Base-by-base conservation (phyloP, 30 jellyfish, hydroid and myxozoan genomes). In the Nemopilema nomurai region DNA sequence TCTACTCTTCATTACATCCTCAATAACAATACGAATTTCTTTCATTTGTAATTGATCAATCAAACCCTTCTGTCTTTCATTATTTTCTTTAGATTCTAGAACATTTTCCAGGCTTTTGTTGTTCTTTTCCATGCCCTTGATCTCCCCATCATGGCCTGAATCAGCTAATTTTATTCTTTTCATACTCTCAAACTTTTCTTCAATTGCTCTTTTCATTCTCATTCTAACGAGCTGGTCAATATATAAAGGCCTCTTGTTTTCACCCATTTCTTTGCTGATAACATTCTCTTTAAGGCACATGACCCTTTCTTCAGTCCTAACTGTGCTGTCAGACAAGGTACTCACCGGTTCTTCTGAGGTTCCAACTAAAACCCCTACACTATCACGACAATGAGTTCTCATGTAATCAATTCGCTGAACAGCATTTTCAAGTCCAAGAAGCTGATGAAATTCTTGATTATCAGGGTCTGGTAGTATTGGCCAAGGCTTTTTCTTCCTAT, bases 401-500 rank as follows among this genome's bases (percentile, higher is more conserved):
- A 41, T 3, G 13, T 13, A 41, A 13, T 13, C 13, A 3, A 41
- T 41, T 41, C 57, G 57, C 57, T 49, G 50, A 32, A 73, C 69
- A 31, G 51, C 83, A 19, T 9, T 51, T 31, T 83, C 91, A n/a
- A 83, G 79, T 23, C 91, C 91, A 32, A 83, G 29, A 28, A 16
- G 28, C 73, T 52, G 50, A 20, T 70, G n/a, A 21, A 83, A 83
- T 50, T 70, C 74, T 31, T 57, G 79, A 53, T 83, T 71, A 27
- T 53, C 70, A 22, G 25, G 70, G 21, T 73, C 78, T 0, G 91
- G 91, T 6, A 71, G 74, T 18, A 83, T 62, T n/a, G 63, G 8
- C 72, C 82, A 76, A 1, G n/a, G 1, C 69, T 33, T 62, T 0
- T 49, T 52, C 22, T 52, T 73, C 16, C 31, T 49, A 62, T 72